Evolutionary conservation across 2,797 vertebrate genomes (phyloP).

Genomic region (Petrocephalus schoutedeni): DNA sequence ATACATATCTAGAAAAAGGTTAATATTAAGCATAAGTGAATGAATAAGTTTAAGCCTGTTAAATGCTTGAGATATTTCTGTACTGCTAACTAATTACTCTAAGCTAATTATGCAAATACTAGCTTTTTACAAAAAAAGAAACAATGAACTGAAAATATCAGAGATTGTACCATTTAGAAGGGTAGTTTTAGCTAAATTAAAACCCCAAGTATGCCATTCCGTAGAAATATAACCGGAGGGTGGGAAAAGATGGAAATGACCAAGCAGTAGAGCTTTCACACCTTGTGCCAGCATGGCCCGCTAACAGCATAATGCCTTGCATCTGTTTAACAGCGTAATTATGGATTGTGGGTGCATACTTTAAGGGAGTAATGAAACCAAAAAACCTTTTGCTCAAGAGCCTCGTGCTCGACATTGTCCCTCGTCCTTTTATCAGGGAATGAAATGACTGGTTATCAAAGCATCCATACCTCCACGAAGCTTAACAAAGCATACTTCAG

Average conservation of each 20-base stretch:
- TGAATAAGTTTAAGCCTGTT: too few species aligned
- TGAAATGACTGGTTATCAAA: background rate
- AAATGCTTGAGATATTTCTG: too few species aligned
- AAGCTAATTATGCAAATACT: too few species aligned
- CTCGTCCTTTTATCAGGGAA: background rate
- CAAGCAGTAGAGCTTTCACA: background rate
- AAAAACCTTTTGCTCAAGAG: background rate
- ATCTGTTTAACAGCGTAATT: background rate
- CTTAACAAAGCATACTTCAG: background rate
- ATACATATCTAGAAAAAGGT: too few species aligned
- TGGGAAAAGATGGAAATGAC: background rate
- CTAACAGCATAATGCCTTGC: background rate
- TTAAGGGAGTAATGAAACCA: background rate
- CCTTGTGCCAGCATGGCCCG: background rate
- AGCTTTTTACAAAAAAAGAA: too few species aligned
- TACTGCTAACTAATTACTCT: too few species aligned
- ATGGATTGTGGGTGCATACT: background rate
- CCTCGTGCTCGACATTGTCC: background rate
- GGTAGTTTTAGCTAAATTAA: too few species aligned
- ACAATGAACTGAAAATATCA: too few species aligned
- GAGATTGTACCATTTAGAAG: too few species aligned
- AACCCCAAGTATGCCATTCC: too few species aligned
- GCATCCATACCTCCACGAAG: background rate
- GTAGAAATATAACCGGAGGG: background rate
- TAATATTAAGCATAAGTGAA: too few species aligned